These are phyloP conservation scores for Spodoptera frugiperda DNA, from an alignment of 1,140 invertebrate species.

Conservation along the genomic window DNA sequence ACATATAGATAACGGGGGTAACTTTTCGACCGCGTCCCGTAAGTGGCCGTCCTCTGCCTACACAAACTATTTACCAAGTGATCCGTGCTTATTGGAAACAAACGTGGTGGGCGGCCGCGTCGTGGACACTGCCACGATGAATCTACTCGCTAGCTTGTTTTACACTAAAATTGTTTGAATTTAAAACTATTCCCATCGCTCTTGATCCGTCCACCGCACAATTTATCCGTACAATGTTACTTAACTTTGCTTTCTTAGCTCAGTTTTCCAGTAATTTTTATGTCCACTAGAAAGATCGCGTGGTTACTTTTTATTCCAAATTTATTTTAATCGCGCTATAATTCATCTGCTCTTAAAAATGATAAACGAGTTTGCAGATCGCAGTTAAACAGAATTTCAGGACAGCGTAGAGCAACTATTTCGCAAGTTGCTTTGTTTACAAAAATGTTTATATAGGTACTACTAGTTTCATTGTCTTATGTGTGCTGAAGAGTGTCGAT, in stretches of 20 bases:
- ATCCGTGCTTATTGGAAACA: conserved; percentile 43
- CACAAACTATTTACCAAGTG: conserved; percentile 48
- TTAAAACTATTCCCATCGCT: conserved; percentile 34
- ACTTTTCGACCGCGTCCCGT: conserved; percentile 14
- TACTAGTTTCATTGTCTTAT: too few relatives aligned
- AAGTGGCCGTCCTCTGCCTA: conserved; percentile 37
- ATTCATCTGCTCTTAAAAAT: conserved; percentile 42
- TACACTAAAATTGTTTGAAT: conserved; percentile 29
- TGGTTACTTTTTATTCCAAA: conserved; percentile 19
- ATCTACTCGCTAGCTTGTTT: conserved; percentile 4
- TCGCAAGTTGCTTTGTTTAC: not conserved
- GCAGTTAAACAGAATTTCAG: conserved; percentile 26
- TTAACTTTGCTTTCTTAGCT: conserved; percentile 20
- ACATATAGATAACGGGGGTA: conserved; percentile 16
- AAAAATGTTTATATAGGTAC: not conserved
- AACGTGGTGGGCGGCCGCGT: conserved; percentile 29
- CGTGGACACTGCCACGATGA: conserved; percentile 12
- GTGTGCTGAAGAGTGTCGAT: too few relatives aligned
- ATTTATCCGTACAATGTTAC: conserved; percentile 23
- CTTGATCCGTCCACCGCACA: conserved; percentile 16
- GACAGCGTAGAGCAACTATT: conserved; percentile 6
- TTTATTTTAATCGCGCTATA: conserved; percentile 29
- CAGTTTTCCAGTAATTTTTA: conserved; percentile 29
- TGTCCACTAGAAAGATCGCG: not conserved
- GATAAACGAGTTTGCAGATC: conserved; percentile 19